Evolutionary conservation across 2,113 vertebrate species (phyloP).

Genomic region (Austrofundulus limnaeus): DNA sequence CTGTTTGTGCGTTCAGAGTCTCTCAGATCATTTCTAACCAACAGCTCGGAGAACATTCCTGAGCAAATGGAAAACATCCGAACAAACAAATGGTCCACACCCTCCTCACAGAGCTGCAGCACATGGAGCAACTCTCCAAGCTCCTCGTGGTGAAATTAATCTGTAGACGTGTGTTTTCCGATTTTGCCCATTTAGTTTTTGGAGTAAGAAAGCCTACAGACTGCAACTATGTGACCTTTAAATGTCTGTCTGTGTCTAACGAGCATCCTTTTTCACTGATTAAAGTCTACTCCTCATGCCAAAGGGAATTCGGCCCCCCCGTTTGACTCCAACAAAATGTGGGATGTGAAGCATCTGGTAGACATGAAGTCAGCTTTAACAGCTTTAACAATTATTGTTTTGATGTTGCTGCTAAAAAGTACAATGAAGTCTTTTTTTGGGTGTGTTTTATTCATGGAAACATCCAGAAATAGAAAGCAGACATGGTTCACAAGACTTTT

Average conservation of each 20-base stretch:
- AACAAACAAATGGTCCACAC: conserved; percentile 56
- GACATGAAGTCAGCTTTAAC: conserved; percentile 24
- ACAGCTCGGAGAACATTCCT: conserved; percentile 65
- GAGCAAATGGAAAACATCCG: conserved; percentile 70
- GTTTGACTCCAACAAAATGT: conserved; percentile 6
- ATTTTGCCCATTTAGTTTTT: background rate
- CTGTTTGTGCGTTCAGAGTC: conserved; percentile 13
- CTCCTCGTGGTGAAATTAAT: background rate
- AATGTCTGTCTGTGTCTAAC: background rate
- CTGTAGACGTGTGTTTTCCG: background rate
- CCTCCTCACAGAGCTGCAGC: conserved; percentile 48
- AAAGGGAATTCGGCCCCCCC: background rate
- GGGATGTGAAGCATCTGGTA: conserved; percentile 36
- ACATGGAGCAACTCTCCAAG: conserved; percentile 23
- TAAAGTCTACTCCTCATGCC: conserved; percentile 16
- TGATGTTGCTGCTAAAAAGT: conserved; percentile 6
- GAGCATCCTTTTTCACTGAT: conserved; percentile 8
- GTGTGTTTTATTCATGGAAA: conserved; percentile 9
- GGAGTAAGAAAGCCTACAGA: background rate
- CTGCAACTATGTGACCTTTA: background rate
- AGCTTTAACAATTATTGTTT: conserved; percentile 13
- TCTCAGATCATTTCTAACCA: conserved; percentile 40
- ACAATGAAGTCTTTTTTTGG: conserved; percentile 8
- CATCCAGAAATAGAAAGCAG: conserved; percentile 25
- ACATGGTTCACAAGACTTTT: conserved; percentile 17